These are phyloP conservation scores for Drosophila multiciliata DNA, from an alignment of 2,888 invertebrate genomes.

Conservation along the genomic window DNA sequence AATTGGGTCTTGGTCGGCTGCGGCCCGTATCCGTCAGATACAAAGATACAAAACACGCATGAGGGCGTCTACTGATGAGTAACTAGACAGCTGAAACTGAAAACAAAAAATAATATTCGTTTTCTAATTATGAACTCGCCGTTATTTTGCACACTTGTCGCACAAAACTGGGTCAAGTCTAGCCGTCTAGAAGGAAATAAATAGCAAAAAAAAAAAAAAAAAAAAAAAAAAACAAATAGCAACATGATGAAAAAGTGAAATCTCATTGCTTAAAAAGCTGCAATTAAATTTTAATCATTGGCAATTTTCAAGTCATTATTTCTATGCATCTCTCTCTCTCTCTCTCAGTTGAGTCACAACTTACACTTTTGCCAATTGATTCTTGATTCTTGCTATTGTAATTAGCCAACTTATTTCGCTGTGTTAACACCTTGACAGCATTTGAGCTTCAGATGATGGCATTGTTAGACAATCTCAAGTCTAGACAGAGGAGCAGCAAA, in stretches of 20 bases:
- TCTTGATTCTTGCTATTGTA: slow-evolving; percentile 38
- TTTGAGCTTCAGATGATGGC: slow-evolving; percentile 26
- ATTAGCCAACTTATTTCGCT: slow-evolving; percentile 46
- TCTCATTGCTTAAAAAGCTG: slow-evolving; percentile 56
- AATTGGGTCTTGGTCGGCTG: slow-evolving; percentile 76
- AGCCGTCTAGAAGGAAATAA: slow-evolving; percentile 27
- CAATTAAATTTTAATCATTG: slow-evolving; percentile 70
- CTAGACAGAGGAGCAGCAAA: slow-evolving; percentile 51
- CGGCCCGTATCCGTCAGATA: slow-evolving; percentile 46
- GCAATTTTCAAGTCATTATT: slow-evolving; percentile 22
- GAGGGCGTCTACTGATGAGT: slow-evolving; percentile 67
- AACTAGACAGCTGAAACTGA: slow-evolving; percentile 30
- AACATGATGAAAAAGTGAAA: slow-evolving; percentile 68
- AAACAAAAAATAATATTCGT: slow-evolving; percentile 46
- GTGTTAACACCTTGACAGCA: slow-evolving; percentile 48
- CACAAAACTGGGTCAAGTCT: slow-evolving; percentile 72
- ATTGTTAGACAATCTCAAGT: slow-evolving; percentile 35
- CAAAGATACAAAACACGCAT: slow-evolving; percentile 52
- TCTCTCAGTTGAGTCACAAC: slow-evolving; percentile 51
- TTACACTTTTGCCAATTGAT: slow-evolving; percentile 63
- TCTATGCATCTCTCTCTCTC: slow-evolving; percentile 9
- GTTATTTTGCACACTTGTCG: slow-evolving; percentile 40
- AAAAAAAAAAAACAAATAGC: slow-evolving; percentile 22
- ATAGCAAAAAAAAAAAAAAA: slow-evolving; percentile 11
- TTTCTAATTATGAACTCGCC: slow-evolving; percentile 58